These are phyloP conservation scores for Nothoprocta perdicaria DNA, from an alignment of 2,113 vertebrate species.

Conservation along the genomic window DNA sequence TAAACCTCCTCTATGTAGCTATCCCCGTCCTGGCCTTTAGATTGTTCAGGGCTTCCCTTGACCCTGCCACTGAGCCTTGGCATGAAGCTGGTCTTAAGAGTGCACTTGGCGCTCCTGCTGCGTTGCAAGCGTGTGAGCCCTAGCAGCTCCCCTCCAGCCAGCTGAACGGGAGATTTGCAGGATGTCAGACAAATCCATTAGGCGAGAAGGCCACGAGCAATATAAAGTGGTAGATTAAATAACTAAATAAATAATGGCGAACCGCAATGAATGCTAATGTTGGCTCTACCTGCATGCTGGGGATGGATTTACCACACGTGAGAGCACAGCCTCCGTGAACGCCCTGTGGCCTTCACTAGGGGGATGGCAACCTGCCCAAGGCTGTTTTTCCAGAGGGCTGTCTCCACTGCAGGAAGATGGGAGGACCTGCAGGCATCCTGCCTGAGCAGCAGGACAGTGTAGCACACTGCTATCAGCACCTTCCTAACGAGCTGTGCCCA, in stretches of 20 bases:
- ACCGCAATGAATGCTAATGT: not conserved
- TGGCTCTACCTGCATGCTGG: not conserved
- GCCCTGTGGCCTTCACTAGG: not conserved
- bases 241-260: conserved; percentile 29
- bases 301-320: not conserved
- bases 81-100: not conserved
- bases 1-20: not conserved
- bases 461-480: not conserved
- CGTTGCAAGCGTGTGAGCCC: not conserved
- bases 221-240: conserved; percentile 26
- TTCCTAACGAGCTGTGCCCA: not conserved
- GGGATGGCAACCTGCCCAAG: not conserved
- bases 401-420: not conserved
- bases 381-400: not conserved
- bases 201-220: conserved; percentile 45
- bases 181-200: conserved; percentile 39
- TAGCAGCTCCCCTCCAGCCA: not conserved
- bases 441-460: not conserved
- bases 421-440: not conserved
- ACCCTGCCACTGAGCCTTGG: not conserved
- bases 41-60: not conserved
- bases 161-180: conserved; percentile 11
- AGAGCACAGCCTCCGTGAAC: not conserved
- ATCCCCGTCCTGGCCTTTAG: not conserved
- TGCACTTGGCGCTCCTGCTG: not conserved